These are phyloP conservation scores for Mola mola DNA, from an alignment of 2,113 vertebrate genomes.

Conservation along the genomic window DNA sequence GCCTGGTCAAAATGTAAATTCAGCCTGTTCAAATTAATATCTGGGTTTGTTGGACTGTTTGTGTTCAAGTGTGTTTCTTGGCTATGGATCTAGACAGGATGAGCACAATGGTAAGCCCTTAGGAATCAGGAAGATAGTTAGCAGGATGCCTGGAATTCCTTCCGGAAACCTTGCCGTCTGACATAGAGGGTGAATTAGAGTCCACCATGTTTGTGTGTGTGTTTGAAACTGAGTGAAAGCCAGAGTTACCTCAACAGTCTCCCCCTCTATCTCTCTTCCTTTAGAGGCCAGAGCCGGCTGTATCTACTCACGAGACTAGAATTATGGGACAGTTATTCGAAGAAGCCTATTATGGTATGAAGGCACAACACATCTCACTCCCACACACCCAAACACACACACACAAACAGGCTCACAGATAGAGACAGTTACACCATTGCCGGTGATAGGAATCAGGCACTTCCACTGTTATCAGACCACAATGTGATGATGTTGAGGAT, in stretches of 20 bases:
- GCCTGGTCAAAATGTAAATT: conserved; percentile 63
- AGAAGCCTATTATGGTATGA: conserved; percentile 79
- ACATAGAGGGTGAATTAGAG: conserved; percentile 62
- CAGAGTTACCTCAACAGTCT: conserved; percentile 54
- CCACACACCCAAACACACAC: conserved; percentile 36
- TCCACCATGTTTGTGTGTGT: conserved; percentile 27
- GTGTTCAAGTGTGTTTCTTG: conserved; percentile 53
- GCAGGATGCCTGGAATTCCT: conserved; percentile 73
- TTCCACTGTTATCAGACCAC: conserved; percentile 67
- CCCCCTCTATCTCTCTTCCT: conserved; percentile 53
- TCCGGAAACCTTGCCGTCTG: conserved; percentile 73
- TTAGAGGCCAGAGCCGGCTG: conserved; percentile 66
- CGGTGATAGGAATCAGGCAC: conserved; percentile 73
- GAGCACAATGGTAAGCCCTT: conserved; percentile 61
- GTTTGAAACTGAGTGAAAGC: conserved; percentile 44
- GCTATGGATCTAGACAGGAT: conserved; percentile 64
- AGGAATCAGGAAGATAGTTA: conserved; percentile 75
- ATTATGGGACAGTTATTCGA: conserved; percentile 68
- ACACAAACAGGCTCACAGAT: conserved; percentile 41
- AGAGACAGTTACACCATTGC: conserved; percentile 56
- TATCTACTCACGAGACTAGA: conserved; percentile 69
- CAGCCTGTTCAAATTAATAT: conserved; percentile 48
- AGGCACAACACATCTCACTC: conserved; percentile 62
- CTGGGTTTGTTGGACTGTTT: conserved; percentile 25
- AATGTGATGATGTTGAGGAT: conserved; percentile 74